These are phyloP conservation scores for Tryphoninae sp. DNA, from an alignment of 2,888 invertebrate species.

Conservation along the genomic window DNA sequence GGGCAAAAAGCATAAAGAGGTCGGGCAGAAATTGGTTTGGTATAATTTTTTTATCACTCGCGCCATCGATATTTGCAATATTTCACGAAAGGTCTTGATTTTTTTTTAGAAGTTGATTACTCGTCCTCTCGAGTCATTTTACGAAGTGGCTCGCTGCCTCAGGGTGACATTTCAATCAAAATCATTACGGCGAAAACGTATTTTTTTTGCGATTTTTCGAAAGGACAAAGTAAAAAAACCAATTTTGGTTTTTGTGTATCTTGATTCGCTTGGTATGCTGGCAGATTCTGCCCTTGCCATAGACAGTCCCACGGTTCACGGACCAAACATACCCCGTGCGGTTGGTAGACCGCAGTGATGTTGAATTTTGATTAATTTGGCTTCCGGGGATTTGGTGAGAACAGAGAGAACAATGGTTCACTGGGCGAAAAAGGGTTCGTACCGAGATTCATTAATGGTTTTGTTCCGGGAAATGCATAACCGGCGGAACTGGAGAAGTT, in stretches of 20 bases:
- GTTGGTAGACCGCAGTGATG: slow-evolving; percentile 22
- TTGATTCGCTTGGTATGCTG: no score
- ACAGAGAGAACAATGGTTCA: background rate
- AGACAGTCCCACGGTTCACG: slow-evolving; percentile 33
- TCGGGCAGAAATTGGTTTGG: background rate
- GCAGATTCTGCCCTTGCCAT: background rate
- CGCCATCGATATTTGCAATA: background rate
- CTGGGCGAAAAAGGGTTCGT: background rate
- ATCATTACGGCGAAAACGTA: no score
- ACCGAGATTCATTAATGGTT: slow-evolving; percentile 44
- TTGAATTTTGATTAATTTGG: slow-evolving; percentile 59
- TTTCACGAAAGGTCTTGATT: background rate
- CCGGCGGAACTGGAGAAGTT: background rate
- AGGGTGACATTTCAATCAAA: no score
- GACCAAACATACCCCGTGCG: slow-evolving; percentile 23
- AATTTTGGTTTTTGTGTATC: no score
- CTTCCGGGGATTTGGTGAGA: slow-evolving; percentile 26
- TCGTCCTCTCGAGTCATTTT: no score
- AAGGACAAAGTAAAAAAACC: no score
- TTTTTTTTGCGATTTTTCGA: no score
- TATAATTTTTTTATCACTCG: background rate
- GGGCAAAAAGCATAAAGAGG: background rate
- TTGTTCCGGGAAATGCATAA: background rate
- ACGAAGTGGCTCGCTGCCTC: no score
- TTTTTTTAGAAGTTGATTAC: no score